A percentile compares a stretch with the other conserved stretches of the same genome.
These are phyloP conservation scores for Neoseiulus cucumeris DNA, from an alignment of 1,140 invertebrate genomes.

Conservation along the genomic window DNA sequence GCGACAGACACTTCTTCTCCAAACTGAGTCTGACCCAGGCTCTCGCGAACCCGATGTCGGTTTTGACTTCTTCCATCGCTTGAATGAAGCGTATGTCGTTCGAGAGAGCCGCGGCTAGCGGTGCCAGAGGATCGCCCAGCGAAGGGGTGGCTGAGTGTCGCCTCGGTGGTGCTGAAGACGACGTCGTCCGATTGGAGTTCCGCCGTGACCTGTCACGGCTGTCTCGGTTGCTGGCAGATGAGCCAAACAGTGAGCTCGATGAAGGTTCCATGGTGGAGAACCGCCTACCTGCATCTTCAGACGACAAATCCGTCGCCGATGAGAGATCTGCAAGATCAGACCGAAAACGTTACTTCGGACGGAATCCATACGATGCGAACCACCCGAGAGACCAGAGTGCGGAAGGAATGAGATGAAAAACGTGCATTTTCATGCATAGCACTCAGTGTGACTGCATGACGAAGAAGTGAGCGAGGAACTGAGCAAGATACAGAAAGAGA, in stretches of 20 bases:
- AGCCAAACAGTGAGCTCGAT: neutral
- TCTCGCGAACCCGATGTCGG: conserved; percentile 86
- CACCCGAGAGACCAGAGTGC: too few relatives aligned
- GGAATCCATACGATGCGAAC: too few relatives aligned
- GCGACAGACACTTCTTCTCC: conserved; percentile 91
- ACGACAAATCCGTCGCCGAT: neutral
- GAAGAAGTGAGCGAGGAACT: too few relatives aligned
- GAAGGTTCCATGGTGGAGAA: neutral
- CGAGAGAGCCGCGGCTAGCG: neutral
- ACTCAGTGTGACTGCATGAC: too few relatives aligned
- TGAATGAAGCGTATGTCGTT: conserved; percentile 53
- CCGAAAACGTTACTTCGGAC: too few relatives aligned
- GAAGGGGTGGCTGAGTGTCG: neutral
- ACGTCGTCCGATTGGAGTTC: neutral
- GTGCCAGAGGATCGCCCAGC: neutral
- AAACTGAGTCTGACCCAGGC: conserved; percentile 87
- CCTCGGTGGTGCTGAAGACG: conserved; percentile 6
- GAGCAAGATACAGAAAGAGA: too few relatives aligned
- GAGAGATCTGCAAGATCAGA: neutral
- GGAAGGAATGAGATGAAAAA: too few relatives aligned
- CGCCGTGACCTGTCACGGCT: neutral
- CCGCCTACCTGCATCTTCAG: neutral
- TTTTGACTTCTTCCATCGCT: conserved; percentile 89
- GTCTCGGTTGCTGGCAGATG: neutral
- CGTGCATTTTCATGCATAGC: too few relatives aligned